Evolutionary conservation across 2,888 invertebrate species (phyloP).

Genomic region (Euzophera pinguis): DNA sequence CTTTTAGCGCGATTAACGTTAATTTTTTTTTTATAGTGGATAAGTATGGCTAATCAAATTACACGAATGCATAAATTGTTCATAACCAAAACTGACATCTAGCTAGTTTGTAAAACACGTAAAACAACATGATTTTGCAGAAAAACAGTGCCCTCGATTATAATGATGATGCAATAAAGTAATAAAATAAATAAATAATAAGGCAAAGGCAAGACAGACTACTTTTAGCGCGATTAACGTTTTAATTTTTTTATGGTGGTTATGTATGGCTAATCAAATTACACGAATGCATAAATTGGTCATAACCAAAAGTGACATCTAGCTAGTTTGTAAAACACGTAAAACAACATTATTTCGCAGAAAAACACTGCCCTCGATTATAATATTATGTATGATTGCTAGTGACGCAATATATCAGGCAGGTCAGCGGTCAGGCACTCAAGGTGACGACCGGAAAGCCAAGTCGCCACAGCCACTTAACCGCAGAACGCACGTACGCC

Average conservation of each 20-base stretch:
- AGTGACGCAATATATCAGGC: slow-evolving; percentile 63
- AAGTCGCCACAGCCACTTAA: too few relatives aligned
- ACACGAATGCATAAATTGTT: too few relatives aligned
- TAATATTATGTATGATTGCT: slow-evolving; percentile 57
- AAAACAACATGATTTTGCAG: slow-evolving; percentile 22
- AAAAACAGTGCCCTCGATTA: slow-evolving; percentile 42
- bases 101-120: slow-evolving; percentile 21
- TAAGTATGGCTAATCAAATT: too few relatives aligned
- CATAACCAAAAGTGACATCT: not conserved
- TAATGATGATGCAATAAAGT: too few relatives aligned
- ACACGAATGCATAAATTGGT: too few relatives aligned
- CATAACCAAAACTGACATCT: not conserved
- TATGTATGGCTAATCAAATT: too few relatives aligned
- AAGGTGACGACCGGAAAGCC: slow-evolving; percentile 47
- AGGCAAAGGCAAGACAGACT: not conserved
- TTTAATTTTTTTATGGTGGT: too few relatives aligned
- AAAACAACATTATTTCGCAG: slow-evolving; percentile 22
- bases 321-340: slow-evolving; percentile 21
- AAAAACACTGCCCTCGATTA: slow-evolving; percentile 43
- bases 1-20: too few relatives aligned
- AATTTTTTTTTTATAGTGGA: too few relatives aligned
- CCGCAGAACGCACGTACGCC: too few relatives aligned
- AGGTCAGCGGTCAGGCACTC: slow-evolving; percentile 64
- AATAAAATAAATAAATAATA: too few relatives aligned
- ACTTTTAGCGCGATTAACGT: too few relatives aligned